Evolutionary conservation across 2,888 invertebrate species (phyloP).

Genomic region (Pachydiplax longipennis): DNA sequence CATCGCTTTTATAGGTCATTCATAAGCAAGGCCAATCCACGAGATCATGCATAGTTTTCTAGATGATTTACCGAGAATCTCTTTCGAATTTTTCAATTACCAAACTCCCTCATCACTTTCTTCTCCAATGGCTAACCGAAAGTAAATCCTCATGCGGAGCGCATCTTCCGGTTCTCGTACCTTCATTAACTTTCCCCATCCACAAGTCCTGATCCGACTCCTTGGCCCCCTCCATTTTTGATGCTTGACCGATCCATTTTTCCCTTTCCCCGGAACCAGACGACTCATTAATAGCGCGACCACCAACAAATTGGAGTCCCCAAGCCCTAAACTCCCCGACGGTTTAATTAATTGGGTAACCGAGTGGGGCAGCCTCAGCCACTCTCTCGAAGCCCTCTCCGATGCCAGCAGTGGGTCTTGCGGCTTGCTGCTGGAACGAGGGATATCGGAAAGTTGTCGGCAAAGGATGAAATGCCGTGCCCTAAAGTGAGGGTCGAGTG

Average conservation of each 20-base stretch:
- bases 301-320: not conserved
- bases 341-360: conserved; percentile 20
- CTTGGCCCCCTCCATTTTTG: not conserved
- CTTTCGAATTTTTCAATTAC: not conserved
- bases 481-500: not conserved
- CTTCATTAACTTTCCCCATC: not conserved
- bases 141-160: not conserved
- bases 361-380: not conserved
- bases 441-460: not conserved
- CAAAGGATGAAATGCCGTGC: not conserved
- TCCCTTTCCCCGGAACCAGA: not conserved
- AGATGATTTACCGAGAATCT: too few relatives aligned
- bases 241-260: not conserved
- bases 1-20: too few relatives aligned
- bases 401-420: not conserved
- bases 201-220: not conserved
- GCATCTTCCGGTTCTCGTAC: not conserved
- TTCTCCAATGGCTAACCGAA: not conserved
- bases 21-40: too few relatives aligned
- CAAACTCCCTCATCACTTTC: not conserved
- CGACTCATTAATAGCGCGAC: not conserved
- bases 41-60: too few relatives aligned
- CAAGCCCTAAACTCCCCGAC: not conserved
- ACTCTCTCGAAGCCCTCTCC: not conserved
- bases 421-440: not conserved